Conservation (phyloP, 1,140 invertebrate species). For the Papilio polytes region DNA sequence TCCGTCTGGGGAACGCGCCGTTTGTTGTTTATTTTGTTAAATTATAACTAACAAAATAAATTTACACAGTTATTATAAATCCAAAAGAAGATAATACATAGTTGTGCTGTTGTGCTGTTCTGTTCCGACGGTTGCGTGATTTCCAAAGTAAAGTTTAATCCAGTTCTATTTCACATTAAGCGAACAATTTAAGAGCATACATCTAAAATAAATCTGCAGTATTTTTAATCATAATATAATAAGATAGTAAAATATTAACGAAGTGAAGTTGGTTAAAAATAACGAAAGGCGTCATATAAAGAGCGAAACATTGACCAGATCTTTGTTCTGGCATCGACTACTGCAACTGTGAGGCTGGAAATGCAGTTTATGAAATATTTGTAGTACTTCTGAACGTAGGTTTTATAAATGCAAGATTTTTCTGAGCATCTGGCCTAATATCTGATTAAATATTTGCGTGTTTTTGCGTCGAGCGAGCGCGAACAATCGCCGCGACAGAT, state of each 20-base stretch:
- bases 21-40: slow-evolving; percentile 24
- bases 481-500: not conserved
- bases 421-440: not conserved
- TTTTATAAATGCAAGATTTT: not conserved
- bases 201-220: too few species aligned
- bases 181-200: not conserved
- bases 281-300: too few species aligned
- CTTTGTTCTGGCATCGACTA: too few species aligned
- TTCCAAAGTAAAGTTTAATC: not conserved
- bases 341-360: not conserved
- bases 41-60: slow-evolving; percentile 8
- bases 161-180: not conserved
- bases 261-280: too few species aligned
- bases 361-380: not conserved
- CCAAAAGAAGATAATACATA: not conserved
- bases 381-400: not conserved
- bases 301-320: too few species aligned
- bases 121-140: not conserved
- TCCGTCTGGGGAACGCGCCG: slow-evolving; percentile 2
- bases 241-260: not conserved
- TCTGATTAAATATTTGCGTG: not conserved
- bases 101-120: not conserved
- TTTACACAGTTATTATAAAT: not conserved
- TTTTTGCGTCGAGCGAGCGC: not conserved
- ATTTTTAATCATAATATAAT: not conserved